Conservation (phyloP, 2,888 invertebrate species). For the Synanthedon vespiformis region DNA sequence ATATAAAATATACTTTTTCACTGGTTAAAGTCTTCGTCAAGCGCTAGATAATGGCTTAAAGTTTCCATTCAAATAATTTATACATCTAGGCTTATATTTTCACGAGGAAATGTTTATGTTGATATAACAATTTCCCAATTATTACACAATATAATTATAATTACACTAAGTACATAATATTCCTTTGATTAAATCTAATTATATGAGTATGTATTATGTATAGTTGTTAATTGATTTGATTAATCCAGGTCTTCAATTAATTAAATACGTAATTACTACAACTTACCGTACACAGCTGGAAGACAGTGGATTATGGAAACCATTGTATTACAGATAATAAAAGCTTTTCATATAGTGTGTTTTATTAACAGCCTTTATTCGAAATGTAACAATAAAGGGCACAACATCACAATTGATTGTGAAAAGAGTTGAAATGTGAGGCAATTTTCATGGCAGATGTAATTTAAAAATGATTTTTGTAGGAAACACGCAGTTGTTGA, state of each 20-base stretch:
- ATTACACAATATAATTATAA: too few relatives aligned
- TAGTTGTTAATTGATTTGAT: too few relatives aligned
- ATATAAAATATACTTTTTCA: neutral
- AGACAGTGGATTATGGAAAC: too few relatives aligned
- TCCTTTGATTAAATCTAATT: too few relatives aligned
- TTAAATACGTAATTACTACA: neutral
- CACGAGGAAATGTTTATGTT: too few relatives aligned
- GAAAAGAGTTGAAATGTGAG: neutral
- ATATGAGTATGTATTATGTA: too few relatives aligned
- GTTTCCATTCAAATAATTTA: too few relatives aligned
- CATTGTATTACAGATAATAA: too few relatives aligned
- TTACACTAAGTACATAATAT: too few relatives aligned
- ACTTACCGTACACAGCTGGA: neutral
- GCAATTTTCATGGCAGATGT: neutral
- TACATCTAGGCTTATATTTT: too few relatives aligned
- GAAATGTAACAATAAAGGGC: slow-evolving; percentile 1
- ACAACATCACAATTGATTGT: neutral
- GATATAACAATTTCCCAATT: too few relatives aligned
- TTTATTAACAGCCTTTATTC: neutral
- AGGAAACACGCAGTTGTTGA: slow-evolving; percentile 7
- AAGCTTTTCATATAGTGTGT: neutral
- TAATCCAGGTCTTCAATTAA: too few relatives aligned
- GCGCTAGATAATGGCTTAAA: neutral
- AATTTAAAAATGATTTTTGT: neutral
- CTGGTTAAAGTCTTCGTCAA: neutral